Conservation (phyloP, 2,113 vertebrate species). For the Pseudonaja textilis region DNA sequence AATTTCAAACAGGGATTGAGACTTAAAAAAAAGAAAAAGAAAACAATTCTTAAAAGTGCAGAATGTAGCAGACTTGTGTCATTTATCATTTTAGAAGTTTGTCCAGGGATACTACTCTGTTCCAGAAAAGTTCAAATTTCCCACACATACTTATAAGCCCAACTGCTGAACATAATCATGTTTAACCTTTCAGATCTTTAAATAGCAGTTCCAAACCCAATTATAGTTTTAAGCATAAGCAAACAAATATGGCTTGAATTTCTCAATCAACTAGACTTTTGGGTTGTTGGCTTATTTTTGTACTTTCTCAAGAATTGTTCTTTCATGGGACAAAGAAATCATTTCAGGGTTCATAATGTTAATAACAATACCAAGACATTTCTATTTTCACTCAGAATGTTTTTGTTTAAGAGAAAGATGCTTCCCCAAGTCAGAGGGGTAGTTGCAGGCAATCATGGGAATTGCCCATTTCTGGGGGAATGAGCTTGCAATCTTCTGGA, state of each 20-base stretch:
- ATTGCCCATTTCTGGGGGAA: background rate
- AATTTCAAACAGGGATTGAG: background rate
- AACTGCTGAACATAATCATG: slow-evolving; percentile 8
- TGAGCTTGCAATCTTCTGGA: background rate
- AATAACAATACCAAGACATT: slow-evolving; percentile 12
- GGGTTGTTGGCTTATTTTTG: slow-evolving; percentile 8
- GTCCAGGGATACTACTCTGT: slow-evolving; percentile 11
- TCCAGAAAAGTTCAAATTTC: slow-evolving; percentile 3
- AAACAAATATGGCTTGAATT: slow-evolving; percentile 36
- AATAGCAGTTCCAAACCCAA: slow-evolving; percentile 15
- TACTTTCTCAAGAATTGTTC: slow-evolving; percentile 21
- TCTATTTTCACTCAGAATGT: background rate
- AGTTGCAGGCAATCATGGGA: background rate
- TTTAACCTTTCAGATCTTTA: slow-evolving; percentile 57
- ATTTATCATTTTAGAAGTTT: background rate
- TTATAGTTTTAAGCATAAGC: slow-evolving; percentile 44
- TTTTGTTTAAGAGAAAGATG: slow-evolving; percentile 13
- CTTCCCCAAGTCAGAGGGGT: background rate
- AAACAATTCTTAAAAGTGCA: background rate
- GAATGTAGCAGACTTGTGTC: background rate
- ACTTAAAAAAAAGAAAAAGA: background rate
- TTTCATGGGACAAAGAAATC: slow-evolving; percentile 27
- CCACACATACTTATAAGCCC: background rate
- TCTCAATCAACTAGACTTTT: slow-evolving; percentile 4
- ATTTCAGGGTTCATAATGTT: slow-evolving; percentile 16